These are phyloP conservation scores for Myrmecobius fasciatus DNA, from an alignment of 2,113 vertebrate species.

Conservation along the genomic window DNA sequence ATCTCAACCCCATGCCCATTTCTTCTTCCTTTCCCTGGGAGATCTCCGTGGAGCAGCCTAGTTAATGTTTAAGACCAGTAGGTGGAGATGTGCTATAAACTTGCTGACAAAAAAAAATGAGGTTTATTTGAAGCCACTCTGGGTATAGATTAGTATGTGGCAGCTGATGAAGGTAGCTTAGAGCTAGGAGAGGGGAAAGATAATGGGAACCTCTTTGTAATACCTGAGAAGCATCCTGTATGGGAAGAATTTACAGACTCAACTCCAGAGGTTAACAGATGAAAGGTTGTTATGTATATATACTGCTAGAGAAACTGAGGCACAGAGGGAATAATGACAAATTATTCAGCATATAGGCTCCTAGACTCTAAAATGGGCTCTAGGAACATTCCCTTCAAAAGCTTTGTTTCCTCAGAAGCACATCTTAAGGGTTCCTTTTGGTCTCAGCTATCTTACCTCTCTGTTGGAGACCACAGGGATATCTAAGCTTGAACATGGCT, in stretches of 20 bases:
- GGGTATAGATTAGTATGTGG: conserved; percentile 13
- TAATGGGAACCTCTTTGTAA: not conserved
- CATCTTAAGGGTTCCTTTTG: not conserved
- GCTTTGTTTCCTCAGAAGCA: not conserved
- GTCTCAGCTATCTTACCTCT: not conserved
- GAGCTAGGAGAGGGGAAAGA: not conserved
- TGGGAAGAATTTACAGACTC: not conserved
- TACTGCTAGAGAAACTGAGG: not conserved
- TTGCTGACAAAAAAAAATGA: conserved; percentile 73
- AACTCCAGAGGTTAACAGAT: not conserved
- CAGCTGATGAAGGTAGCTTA: not conserved
- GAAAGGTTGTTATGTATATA: not conserved
- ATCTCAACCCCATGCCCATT: not conserved
- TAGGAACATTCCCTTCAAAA: not conserved
- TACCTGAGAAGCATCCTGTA: not conserved
- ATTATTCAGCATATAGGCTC: not conserved
- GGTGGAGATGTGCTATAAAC: conserved; percentile 83
- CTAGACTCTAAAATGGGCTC: not conserved
- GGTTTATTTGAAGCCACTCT: conserved; percentile 65
- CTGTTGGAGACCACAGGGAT: not conserved
- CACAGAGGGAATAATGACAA: not conserved
- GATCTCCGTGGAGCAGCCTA: not conserved
- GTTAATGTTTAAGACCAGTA: conserved; percentile 80
- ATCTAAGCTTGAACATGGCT: not conserved
- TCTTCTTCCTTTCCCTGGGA: conserved; percentile 23